Evolutionary conservation across 2,888 invertebrate genomes (phyloP).

Genomic region (Chirona hameri): DNA sequence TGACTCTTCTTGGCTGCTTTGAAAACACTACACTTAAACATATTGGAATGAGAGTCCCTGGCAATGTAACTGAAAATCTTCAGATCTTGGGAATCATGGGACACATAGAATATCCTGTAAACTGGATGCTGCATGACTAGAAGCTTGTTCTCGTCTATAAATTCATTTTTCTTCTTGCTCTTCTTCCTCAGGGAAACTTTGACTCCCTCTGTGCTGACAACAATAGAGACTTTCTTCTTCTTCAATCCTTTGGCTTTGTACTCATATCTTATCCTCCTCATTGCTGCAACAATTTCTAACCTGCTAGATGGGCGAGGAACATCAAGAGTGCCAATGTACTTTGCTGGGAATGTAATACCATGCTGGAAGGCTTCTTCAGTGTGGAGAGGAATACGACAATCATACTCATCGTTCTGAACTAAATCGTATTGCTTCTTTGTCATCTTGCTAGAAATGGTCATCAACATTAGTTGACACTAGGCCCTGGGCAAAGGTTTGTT

Average conservation of each 20-base stretch:
- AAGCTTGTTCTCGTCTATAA: slow-evolving; percentile 62
- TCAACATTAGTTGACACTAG: neutral
- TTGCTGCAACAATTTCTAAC: slow-evolving; percentile 97
- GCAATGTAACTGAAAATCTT: slow-evolving; percentile 99
- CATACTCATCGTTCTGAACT: slow-evolving; percentile 94
- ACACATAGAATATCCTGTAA: slow-evolving; percentile 98
- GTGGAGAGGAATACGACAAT: slow-evolving; percentile 92
- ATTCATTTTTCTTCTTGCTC: slow-evolving; percentile 53
- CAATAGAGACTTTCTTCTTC: slow-evolving; percentile 93
- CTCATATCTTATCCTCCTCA: slow-evolving; percentile 98
- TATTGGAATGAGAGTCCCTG: slow-evolving; percentile 90
- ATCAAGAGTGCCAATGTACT: slow-evolving; percentile 98
- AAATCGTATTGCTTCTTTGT: slow-evolving; percentile 75
- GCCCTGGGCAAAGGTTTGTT: too few species aligned
- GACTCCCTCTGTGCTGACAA: slow-evolving; percentile 92
- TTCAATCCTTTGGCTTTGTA: slow-evolving; percentile 97
- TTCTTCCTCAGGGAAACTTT: slow-evolving; percentile 77
- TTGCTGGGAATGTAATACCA: slow-evolving; percentile 93
- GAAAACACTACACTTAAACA: slow-evolving; percentile 98
- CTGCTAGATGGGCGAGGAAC: slow-evolving; percentile 93
- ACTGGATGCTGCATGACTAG: slow-evolving; percentile 86
- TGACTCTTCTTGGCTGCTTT: slow-evolving; percentile 98
- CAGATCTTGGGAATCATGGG: slow-evolving; percentile 95
- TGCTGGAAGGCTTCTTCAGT: slow-evolving; percentile 95
- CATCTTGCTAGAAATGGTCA: neutral